These are phyloP conservation scores for Alligator sinensis DNA, from an alignment of 2,113 vertebrate genomes.

Conservation along the genomic window DNA sequence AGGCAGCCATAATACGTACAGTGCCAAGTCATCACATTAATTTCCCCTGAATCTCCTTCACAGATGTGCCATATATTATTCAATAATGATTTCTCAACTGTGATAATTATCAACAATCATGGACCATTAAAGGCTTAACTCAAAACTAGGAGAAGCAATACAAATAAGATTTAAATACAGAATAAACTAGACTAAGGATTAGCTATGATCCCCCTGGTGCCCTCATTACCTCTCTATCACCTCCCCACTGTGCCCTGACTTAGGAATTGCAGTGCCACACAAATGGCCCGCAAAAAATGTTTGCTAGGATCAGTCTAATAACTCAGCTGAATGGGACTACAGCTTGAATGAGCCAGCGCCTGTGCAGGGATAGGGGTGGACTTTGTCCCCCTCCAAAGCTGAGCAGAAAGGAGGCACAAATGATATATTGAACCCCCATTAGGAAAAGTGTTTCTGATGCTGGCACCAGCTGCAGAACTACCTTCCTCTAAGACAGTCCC, in stretches of 20 bases:
- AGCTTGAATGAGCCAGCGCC: neutral
- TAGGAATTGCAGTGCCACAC: neutral
- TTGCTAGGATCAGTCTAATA: neutral
- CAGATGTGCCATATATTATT: neutral
- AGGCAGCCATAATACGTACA: neutral
- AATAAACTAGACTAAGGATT: neutral
- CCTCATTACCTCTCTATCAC: neutral
- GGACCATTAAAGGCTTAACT: slow-evolving; percentile 26
- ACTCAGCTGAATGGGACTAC: neutral
- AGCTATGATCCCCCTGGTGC: neutral
- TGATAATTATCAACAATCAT: slow-evolving; percentile 49
- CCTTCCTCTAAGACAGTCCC: too few species aligned
- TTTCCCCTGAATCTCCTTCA: neutral
- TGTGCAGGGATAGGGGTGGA: too few species aligned
- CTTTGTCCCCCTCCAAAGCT: neutral
- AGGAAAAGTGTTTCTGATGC: neutral
- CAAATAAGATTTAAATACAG: slow-evolving; percentile 18
- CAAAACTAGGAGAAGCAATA: neutral
- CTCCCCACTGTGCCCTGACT: neutral
- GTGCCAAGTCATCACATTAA: neutral
- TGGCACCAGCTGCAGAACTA: too few species aligned
- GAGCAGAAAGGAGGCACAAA: neutral
- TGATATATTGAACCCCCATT: neutral
- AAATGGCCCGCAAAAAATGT: neutral
- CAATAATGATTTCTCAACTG: slow-evolving; percentile 13